Evolutionary conservation across 2,797 vertebrate species (phyloP).

Genomic region (Falco berigora): DNA sequence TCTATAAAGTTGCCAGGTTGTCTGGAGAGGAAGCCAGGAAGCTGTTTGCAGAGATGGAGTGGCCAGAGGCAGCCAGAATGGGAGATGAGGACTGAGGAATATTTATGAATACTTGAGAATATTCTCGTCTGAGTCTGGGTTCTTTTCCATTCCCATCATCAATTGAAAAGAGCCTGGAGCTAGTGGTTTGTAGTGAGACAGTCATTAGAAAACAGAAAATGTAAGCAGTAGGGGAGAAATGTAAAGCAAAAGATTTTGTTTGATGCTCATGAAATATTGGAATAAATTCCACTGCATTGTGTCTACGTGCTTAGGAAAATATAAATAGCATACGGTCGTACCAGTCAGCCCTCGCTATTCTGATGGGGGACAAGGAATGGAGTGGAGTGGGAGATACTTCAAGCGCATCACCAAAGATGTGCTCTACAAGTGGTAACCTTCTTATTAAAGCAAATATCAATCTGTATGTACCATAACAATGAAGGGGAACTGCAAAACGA

Average conservation of each 20-base stretch:
- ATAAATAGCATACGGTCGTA: not conserved
- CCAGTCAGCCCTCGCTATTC: not conserved
- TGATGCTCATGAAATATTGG: not conserved
- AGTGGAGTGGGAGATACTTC: not conserved
- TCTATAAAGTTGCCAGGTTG: not conserved
- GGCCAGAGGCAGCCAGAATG: not conserved
- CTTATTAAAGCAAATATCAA: not conserved
- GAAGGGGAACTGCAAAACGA: not conserved
- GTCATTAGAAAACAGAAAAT: not conserved
- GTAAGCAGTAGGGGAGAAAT: not conserved
- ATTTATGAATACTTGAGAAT: not conserved
- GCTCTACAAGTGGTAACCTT: not conserved
- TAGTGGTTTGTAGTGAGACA: not conserved
- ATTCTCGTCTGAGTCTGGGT: not conserved
- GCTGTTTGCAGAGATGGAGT: not conserved
- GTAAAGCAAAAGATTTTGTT: not conserved
- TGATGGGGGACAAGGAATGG: not conserved
- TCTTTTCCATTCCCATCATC: not conserved
- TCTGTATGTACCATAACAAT: not conserved
- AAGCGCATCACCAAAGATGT: not conserved
- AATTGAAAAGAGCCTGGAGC: not conserved
- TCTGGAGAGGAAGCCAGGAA: not conserved
- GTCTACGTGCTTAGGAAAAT: not conserved
- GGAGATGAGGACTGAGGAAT: not conserved
- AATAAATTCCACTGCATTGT: not conserved